Conservation (phyloP, 2,113 vertebrate species). For the Lasiurus borealis region DNA sequence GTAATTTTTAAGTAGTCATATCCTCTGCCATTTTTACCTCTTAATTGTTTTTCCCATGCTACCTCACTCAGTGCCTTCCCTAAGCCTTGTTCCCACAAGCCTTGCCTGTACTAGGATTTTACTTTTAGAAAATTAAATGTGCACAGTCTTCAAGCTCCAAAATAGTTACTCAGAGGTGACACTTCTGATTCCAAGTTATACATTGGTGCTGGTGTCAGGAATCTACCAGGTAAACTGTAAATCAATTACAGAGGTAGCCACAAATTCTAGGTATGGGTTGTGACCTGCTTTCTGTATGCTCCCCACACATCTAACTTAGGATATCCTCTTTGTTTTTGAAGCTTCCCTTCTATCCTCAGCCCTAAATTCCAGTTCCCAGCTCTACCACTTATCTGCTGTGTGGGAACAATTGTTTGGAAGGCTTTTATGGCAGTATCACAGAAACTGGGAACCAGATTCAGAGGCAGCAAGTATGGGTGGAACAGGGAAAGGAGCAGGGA, state of each 20-base stretch:
- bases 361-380: not conserved
- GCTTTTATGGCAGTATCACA: not conserved
- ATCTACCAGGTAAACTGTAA: not conserved
- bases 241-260: not conserved
- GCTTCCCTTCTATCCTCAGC: not conserved
- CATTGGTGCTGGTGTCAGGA: not conserved
- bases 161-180: not conserved
- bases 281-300: not conserved
- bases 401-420: not conserved
- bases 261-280: not conserved
- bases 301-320: not conserved
- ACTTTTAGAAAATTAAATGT: conserved; percentile 65
- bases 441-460: not conserved
- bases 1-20: not conserved
- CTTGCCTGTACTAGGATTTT: conserved; percentile 48
- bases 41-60: conserved; percentile 42
- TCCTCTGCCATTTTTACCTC: not conserved
- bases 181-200: conserved; percentile 51
- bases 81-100: conserved; percentile 42
- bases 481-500: not conserved
- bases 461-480: not conserved
- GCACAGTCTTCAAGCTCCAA: conserved; percentile 47
- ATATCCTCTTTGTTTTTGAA: conserved; percentile 56
- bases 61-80: not conserved
- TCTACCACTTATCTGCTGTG: conserved; percentile 9